Percentiles rank a stretch among this genome's conserved stretches.
Conservation (phyloP, 2,797 vertebrate species). For the Aratinga solstitialis region DNA sequence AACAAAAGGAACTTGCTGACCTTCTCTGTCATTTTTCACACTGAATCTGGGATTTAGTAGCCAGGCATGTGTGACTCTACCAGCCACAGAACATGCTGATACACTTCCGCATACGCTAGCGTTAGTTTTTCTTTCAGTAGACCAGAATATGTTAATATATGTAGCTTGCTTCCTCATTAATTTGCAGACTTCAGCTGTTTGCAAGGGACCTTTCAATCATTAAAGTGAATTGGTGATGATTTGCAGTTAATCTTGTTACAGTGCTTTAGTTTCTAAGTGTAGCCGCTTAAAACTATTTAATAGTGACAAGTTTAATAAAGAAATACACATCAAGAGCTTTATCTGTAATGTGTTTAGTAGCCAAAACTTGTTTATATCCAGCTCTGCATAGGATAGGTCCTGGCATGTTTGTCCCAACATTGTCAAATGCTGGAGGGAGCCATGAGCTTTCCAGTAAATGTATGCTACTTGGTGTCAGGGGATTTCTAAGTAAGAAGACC, state of each 20-base stretch:
- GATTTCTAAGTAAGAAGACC: not conserved
- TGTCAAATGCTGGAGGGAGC: not conserved
- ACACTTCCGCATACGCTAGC: not conserved
- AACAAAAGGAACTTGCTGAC: not conserved
- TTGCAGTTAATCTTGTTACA: conserved; percentile 45
- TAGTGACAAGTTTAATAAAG: not conserved
- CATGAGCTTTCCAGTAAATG: not conserved
- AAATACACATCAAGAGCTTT: not conserved
- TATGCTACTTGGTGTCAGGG: not conserved
- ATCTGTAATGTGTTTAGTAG: not conserved
- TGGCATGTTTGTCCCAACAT: not conserved
- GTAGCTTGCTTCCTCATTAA: not conserved
- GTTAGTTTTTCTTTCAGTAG: not conserved
- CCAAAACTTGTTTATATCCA: not conserved
- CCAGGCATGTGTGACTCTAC: not conserved
- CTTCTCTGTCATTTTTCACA: not conserved
- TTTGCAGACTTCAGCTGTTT: conserved; percentile 11
- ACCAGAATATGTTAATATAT: not conserved
- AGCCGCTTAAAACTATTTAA: conserved; percentile 10
- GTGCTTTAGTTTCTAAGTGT: conserved; percentile 6
- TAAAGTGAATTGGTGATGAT: conserved; percentile 40
- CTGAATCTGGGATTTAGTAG: not conserved
- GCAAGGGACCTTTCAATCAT: not conserved
- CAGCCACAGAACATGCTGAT: not conserved
- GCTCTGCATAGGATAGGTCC: not conserved